Conservation (phyloP, 1,140 invertebrate genomes). For the Pogonomyrmex californicus region DNA sequence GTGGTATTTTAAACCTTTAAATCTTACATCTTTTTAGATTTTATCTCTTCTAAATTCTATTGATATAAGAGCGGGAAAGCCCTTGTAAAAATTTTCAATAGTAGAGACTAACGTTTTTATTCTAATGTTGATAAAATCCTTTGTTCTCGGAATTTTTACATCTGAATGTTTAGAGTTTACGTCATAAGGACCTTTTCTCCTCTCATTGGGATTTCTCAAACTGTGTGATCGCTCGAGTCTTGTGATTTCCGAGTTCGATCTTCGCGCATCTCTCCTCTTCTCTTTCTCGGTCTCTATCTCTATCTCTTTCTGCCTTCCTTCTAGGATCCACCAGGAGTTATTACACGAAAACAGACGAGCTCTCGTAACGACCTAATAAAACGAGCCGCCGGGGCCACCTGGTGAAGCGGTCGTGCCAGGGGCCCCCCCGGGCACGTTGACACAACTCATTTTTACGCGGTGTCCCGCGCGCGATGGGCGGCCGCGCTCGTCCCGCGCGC, state of each 20-base stretch:
- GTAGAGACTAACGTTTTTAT: background rate
- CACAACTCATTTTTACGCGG: conserved; percentile 86
- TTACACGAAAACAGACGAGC: conserved; percentile 60
- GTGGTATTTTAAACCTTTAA: background rate
- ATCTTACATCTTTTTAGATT: background rate
- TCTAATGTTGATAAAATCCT: background rate
- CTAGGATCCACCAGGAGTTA: conserved; percentile 18
- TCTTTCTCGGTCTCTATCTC: too few species aligned
- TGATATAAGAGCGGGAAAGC: background rate
- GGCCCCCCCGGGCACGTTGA: conserved; percentile 82
- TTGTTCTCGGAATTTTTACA: background rate
- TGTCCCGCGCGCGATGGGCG: conserved; percentile 84
- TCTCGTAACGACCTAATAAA: conserved; percentile 73
- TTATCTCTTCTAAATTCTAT: background rate
- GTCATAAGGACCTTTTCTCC: too few species aligned
- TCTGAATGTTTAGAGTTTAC: background rate
- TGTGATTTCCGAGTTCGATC: background rate
- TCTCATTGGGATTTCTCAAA: background rate
- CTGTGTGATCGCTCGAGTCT: background rate
- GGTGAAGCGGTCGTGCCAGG: conserved; percentile 78
- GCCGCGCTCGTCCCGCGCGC: conserved; percentile 78
- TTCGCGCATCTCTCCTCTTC: background rate
- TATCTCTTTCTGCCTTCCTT: background rate
- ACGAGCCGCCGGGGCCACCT: conserved; percentile 79
- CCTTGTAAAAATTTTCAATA: background rate